Base-by-base conservation (phyloP, 2,113 vertebrate genomes). In the Grus americana region DNA sequence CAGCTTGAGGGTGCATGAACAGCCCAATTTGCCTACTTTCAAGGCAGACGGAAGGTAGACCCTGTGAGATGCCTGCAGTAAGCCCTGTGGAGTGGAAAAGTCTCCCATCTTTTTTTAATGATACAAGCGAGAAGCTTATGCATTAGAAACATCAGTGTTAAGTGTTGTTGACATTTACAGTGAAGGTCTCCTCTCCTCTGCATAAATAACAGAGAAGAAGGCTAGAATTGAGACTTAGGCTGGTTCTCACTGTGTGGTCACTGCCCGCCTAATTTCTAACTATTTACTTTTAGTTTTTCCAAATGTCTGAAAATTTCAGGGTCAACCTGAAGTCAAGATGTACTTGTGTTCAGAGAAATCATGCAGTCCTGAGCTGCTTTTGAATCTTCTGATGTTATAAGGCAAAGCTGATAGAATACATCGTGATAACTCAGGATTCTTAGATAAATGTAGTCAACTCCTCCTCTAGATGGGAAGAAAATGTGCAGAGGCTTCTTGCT, bases 221-320 rank as follows among this genome's bases (percentile, higher is more conserved):
- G 65, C 63, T 81, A 84, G 44, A 88, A 91, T 34, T 78, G 73
- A 75, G 65, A 30, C 68, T 71, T 59, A 18, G 67, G 29, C 50
- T 86, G 55, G 29, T 91, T 97, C 97, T 97, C 68, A 84, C 72
- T 96, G 95, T 96, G 96, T 94, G 95, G 91, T 84, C 97, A 94
- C 65, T 95, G 79, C 79, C 88, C 9, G 27, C 83, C 49, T 86
- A 18, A 68, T 95, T 95, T 96, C 75, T 83, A 79, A 75, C 90
- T 93, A 93, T 84, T 94, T 92, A 83, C 91, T 92, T 87, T 52
- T 74, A 78, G 61, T 84, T 94, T 92, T 95, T 79, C 61, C 57
- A 86, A 90, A 84, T 84, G 76, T 74, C 92, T 94, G 83, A 88
- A 91, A 91, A 85, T 78, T 86, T 91, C 61, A 68, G 70, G 96